phyloP scores from a whole-genome alignment of 2,888 invertebrate genomes.

The Euplexia lucipara region DNA sequence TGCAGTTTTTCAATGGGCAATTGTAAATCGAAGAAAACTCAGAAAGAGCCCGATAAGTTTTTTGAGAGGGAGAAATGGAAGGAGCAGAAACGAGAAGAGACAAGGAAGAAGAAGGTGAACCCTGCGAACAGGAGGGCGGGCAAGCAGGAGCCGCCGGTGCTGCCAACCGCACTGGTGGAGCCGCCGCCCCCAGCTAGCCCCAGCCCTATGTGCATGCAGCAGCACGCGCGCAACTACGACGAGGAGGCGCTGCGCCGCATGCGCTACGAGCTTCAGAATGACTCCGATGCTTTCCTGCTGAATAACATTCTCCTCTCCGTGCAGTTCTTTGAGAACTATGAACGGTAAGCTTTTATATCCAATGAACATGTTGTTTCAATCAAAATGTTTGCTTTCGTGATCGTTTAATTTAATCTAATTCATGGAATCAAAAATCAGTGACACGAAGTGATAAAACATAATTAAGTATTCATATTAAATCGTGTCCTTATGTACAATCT shows the following conservation, averaged over 20 bases:
- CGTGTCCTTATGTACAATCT: conserved; percentile 29
- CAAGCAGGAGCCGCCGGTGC: conserved; percentile 73
- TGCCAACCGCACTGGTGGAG: conserved; percentile 65
- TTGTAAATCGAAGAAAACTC: conserved; percentile 81
- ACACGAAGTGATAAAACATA: conserved; percentile 31
- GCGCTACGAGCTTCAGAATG: conserved; percentile 91
- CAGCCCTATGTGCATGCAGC: conserved; percentile 69
- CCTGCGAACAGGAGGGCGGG: conserved; percentile 74
- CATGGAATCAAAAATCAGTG: conserved; percentile 37
- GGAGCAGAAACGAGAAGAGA: conserved; percentile 80
- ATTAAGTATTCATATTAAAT: conserved; percentile 11
- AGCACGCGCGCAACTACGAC: conserved; percentile 84
- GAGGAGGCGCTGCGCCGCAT: conserved; percentile 90
- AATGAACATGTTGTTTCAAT: conserved; percentile 4
- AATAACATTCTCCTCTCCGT: conserved; percentile 94
- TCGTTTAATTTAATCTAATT: conserved; percentile 35
- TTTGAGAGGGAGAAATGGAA: conserved; percentile 84
- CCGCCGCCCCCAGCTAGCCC: conserved; percentile 67
- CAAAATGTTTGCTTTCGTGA: conserved; percentile 11
- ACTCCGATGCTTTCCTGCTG: conserved; percentile 93
- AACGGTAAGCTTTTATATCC: conserved; percentile 88
- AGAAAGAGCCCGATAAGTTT: conserved; percentile 84
- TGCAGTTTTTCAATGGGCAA: conserved; percentile 81
- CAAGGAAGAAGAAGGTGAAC: conserved; percentile 75
- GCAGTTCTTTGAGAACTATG: conserved; percentile 95